Percentiles rank a stretch among this genome's conserved stretches.
Conservation (phyloP, 2,797 vertebrate genomes). For the Protonibea diacanthus region DNA sequence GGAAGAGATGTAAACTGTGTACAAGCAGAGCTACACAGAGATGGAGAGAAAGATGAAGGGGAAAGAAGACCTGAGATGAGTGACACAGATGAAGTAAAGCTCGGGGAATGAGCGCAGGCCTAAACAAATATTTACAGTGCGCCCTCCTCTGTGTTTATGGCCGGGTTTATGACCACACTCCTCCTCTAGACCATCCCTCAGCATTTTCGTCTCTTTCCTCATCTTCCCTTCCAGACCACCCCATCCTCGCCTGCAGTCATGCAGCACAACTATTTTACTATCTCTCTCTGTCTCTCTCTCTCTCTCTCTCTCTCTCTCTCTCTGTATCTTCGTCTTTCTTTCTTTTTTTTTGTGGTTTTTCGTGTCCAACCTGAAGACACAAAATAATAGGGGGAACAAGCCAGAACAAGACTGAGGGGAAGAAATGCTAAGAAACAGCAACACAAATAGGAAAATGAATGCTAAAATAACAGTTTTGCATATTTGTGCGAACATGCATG, state of each 20-base stretch:
- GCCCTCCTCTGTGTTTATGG: slow-evolving; percentile 66
- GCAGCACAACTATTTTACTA: background rate
- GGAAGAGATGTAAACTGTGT: background rate
- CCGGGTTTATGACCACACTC: slow-evolving; percentile 50
- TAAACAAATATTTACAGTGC: slow-evolving; percentile 77
- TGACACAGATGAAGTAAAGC: slow-evolving; percentile 16
- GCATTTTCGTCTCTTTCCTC: background rate
- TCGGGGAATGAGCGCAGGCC: slow-evolving; percentile 39
- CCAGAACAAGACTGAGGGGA: no score
- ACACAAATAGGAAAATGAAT: no score
- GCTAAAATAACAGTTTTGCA: background rate
- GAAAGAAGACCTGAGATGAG: background rate
- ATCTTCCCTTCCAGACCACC: background rate
- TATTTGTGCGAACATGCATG: background rate
- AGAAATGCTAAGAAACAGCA: no score
- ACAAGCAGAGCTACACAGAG: background rate
- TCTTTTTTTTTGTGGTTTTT: no score
- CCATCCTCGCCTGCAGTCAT: background rate
- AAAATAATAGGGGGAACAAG: no score
- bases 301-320: background rate
- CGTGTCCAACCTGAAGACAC: no score
- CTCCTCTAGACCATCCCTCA: slow-evolving; percentile 2
- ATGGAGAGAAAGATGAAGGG: background rate
- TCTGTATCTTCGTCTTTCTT: no score
- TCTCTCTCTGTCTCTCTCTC: background rate